Conservation (phyloP, 2,888 invertebrate genomes). For the Euspilapteryx auroguttella region DNA sequence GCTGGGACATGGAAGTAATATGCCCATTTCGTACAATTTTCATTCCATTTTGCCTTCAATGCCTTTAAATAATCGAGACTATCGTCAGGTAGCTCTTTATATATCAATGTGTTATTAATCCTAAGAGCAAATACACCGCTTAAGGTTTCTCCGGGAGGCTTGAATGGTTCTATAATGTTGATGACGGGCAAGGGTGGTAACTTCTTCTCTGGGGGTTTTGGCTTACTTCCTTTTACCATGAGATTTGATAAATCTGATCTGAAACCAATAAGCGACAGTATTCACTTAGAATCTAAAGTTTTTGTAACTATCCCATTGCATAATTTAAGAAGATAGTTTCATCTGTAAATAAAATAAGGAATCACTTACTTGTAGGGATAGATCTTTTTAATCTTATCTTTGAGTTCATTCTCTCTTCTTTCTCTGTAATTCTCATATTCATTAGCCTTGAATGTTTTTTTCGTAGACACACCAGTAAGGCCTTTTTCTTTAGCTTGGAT, state of each 20-base stretch:
- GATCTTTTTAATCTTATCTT: slow-evolving; percentile 22
- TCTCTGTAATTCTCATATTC: slow-evolving; percentile 23
- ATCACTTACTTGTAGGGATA: slow-evolving; percentile 34
- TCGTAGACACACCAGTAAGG: slow-evolving; percentile 17
- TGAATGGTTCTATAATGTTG: slow-evolving; percentile 10
- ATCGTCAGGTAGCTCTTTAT: slow-evolving; percentile 21
- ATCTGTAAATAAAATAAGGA: no score
- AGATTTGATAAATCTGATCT: slow-evolving; percentile 26
- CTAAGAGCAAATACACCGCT: slow-evolving; percentile 25
- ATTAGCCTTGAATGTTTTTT: slow-evolving; percentile 14
- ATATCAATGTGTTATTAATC: slow-evolving; percentile 34
- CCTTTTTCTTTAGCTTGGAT: slow-evolving; percentile 32
- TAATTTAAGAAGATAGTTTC: no score
- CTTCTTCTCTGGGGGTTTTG: slow-evolving; percentile 19
- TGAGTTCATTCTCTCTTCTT: slow-evolving; percentile 22
- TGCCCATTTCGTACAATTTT: slow-evolving; percentile 28
- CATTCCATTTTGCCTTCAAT: slow-evolving; percentile 16
- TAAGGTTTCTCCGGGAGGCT: slow-evolving; percentile 9
- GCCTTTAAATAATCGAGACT: slow-evolving; percentile 9
- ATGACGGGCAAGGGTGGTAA: slow-evolving; percentile 21
- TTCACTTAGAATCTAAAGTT: no score
- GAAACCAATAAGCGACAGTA: slow-evolving; percentile 13
- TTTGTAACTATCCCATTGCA: no score
- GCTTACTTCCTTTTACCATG: slow-evolving; percentile 29
- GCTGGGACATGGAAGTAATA: slow-evolving; percentile 40